These are phyloP conservation scores for Pheosia tremula DNA, from an alignment of 2,888 invertebrate species.

Conservation along the genomic window DNA sequence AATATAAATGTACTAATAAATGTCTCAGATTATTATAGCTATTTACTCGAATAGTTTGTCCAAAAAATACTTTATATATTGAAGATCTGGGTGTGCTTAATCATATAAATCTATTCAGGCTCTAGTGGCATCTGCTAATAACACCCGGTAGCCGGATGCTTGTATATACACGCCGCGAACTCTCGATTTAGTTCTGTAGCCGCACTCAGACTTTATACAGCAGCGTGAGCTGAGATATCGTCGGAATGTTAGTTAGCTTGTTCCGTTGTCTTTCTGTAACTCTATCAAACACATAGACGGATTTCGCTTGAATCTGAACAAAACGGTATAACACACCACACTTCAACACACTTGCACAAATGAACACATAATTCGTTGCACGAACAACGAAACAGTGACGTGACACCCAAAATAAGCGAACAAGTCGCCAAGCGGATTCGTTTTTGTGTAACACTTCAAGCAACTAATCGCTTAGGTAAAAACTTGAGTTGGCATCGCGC, in stretches of 20 bases:
- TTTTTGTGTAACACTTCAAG: slow-evolving; percentile 48
- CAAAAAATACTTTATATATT: neutral
- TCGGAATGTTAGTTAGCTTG: no score
- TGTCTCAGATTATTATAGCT: neutral
- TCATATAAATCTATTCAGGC: no score
- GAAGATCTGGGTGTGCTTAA: no score
- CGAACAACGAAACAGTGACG: slow-evolving; percentile 11
- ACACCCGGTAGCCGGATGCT: no score
- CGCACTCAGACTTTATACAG: no score
- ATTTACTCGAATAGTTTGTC: neutral
- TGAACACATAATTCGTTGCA: neutral
- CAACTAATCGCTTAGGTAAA: slow-evolving; percentile 48
- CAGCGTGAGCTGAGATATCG: no score
- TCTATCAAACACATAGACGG: no score
- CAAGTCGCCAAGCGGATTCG: slow-evolving; percentile 31
- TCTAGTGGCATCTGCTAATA: no score
- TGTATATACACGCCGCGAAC: no score
- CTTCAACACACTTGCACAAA: neutral
- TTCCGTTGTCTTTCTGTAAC: no score
- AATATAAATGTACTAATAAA: neutral
- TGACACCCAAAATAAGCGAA: slow-evolving; percentile 30
- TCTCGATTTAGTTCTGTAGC: no score
- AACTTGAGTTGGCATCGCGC: slow-evolving; percentile 19
- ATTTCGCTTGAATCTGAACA: neutral
- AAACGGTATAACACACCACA: neutral